Evolutionary conservation across 1,140 invertebrate species (phyloP), one percentile per base, ranked within the genome.

Genomic region (Saccostrea glomerata): DNA sequence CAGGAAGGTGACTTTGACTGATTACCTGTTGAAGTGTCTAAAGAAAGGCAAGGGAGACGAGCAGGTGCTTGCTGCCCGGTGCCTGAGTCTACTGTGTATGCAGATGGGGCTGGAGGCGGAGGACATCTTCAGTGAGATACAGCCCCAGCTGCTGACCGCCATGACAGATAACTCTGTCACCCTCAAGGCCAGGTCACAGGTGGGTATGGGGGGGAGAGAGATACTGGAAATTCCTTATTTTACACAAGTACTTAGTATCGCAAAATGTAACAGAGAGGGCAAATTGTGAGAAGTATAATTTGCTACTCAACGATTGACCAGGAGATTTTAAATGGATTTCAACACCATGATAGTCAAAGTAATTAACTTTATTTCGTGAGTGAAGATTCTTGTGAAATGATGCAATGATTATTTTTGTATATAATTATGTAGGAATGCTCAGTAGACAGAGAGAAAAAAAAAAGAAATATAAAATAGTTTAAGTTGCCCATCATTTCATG

Each of bases 41-140:
- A 97, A 97, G 86, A 97, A 98, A 91, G 98, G 98, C 0, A 96
- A 97, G 77, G 97, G 97, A 6, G 96, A 97, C 4, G 98, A 99
- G 94, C 97, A 97, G 92, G 96, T 96, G 0, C 96, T 96, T 20
- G 98, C 98, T 2, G 98, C 98, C 0, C 96, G 97, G 87, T 95
- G 98, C 54, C 97, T 97, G 13, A 96, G 97, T 9, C 92, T 98
- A 25, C 94, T 99, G 0, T 97, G 97, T 90, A 95, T 98, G n/a
- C 98, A 99, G 94, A 95, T 98, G 90, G 97, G 97, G 7, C 94
- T 96, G 70, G 95, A 96, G 47, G 96, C 96, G 30, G 97, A 97
- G 92, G 94, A 95, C 20, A 94, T 97, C 11, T 97, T 96, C 86
- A 95, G 95, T 82, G 95, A 95, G 25, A 93, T 97, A 55, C 96